phyloP scores from a whole-genome alignment of 2,888 invertebrate genomes.

The Rhimphoctona megacephalus region DNA sequence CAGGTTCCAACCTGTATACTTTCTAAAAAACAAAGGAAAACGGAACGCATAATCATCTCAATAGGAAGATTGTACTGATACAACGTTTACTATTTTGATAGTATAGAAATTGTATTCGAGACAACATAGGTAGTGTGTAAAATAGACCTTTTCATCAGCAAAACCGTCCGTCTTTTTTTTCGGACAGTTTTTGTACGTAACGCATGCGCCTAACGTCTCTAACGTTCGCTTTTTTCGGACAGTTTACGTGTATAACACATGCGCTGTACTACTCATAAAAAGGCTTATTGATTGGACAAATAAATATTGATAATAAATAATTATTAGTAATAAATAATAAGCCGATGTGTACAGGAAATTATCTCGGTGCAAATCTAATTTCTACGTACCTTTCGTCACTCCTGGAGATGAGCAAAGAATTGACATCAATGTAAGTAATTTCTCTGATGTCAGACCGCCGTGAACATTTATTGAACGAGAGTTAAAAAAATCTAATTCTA shows the following conservation, averaged over 20 bases:
- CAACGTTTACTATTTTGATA: constrained; percentile 5
- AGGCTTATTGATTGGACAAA: neutral
- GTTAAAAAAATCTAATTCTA: neutral
- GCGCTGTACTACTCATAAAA: too few species aligned
- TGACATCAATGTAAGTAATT: constrained; percentile 51
- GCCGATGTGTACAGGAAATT: constrained; percentile 16
- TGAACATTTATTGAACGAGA: neutral
- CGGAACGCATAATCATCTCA: neutral
- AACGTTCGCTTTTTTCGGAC: too few species aligned
- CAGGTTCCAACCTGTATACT: neutral
- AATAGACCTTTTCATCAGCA: too few species aligned
- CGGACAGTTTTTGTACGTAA: too few species aligned
- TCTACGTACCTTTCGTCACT: constrained; percentile 26
- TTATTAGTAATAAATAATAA: neutral
- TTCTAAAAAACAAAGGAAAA: neutral
- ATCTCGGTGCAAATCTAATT: constrained; percentile 9
- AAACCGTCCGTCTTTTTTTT: too few species aligned
- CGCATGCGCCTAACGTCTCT: too few species aligned
- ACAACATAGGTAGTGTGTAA: neutral
- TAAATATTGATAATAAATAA: constrained; percentile 6
- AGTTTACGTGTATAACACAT: too few species aligned
- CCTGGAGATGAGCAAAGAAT: constrained; percentile 17
- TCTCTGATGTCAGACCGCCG: neutral
- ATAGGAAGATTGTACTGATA: neutral
- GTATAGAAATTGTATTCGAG: constrained; percentile 11